Evolutionary conservation across 1,140 invertebrate species (phyloP).

Genomic region (Cecropterus lyciades): DNA sequence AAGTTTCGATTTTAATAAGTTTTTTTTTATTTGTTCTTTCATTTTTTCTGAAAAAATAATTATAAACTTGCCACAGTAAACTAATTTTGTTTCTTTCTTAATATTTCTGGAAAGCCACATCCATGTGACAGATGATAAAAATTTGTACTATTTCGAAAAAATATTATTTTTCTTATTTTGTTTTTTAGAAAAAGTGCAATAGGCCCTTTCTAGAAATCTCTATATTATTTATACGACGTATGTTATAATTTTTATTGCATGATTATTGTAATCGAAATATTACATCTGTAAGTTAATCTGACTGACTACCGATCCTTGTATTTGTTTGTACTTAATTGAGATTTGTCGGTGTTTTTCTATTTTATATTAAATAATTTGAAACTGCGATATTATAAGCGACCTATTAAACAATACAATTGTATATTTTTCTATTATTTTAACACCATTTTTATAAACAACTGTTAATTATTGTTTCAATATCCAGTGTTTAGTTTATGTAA

Average conservation of each 20-base stretch:
- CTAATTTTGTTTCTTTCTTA: no score
- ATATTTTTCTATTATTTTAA: constrained; percentile 31
- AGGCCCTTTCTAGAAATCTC: constrained; percentile 17
- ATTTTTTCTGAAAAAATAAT: no score
- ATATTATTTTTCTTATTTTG: not conserved
- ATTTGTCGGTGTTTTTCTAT: constrained; percentile 50
- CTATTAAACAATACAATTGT: constrained; percentile 47
- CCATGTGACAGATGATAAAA: no score
- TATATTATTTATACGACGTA: constrained; percentile 39
- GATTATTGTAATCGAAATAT: constrained; percentile 20
- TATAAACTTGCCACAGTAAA: no score
- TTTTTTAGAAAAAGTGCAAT: not conserved
- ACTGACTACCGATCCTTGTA: constrained; percentile 58
- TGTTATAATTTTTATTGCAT: constrained; percentile 12
- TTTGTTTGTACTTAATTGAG: constrained; percentile 66
- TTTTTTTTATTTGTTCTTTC: no score
- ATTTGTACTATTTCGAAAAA: no score
- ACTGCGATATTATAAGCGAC: constrained; percentile 39
- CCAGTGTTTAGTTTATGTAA: no score
- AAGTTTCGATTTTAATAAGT: no score
- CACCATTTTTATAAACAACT: constrained; percentile 11
- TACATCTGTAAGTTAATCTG: constrained; percentile 39
- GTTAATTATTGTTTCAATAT: not conserved
- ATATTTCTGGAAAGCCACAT: no score
- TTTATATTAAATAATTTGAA: constrained; percentile 41